A percentile compares a stretch with the other conserved stretches of the same genome.
These are phyloP conservation scores for Drosophila tripunctata DNA, from an alignment of 2,888 invertebrate genomes.

Conservation along the genomic window DNA sequence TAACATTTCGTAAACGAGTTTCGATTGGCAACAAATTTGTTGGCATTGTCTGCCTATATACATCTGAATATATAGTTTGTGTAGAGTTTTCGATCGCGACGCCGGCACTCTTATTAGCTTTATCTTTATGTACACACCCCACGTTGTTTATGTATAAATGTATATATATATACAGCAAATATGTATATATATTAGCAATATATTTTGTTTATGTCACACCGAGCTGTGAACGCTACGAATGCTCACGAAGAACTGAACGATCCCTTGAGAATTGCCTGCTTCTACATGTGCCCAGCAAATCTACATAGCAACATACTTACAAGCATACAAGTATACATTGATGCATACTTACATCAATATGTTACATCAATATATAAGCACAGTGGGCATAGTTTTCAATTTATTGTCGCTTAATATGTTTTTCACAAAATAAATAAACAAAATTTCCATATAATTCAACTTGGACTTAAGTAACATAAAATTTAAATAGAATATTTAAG, in stretches of 20 bases:
- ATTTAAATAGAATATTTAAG: too few species aligned
- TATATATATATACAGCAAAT: background rate
- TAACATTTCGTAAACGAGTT: background rate
- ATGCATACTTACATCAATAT: too few species aligned
- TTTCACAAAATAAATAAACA: too few species aligned
- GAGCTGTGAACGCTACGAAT: background rate
- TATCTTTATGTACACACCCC: background rate
- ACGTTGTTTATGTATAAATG: background rate
- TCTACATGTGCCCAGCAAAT: background rate
- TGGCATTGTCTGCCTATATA: background rate
- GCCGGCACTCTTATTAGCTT: background rate
- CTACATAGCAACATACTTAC: background rate
- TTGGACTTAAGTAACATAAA: too few species aligned
- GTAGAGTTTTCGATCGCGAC: background rate
- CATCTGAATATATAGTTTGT: background rate
- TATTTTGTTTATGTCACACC: background rate
- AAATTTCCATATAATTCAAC: too few species aligned
- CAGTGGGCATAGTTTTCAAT: too few species aligned
- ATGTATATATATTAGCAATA: background rate
- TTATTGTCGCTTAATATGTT: too few species aligned
- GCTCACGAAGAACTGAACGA: conserved; percentile 1
- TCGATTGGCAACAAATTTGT: background rate
- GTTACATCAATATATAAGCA: too few species aligned
- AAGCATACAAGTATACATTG: too few species aligned
- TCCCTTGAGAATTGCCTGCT: background rate